Base-by-base conservation (phyloP, 2,113 vertebrate species). In the Lathamus discolor region DNA sequence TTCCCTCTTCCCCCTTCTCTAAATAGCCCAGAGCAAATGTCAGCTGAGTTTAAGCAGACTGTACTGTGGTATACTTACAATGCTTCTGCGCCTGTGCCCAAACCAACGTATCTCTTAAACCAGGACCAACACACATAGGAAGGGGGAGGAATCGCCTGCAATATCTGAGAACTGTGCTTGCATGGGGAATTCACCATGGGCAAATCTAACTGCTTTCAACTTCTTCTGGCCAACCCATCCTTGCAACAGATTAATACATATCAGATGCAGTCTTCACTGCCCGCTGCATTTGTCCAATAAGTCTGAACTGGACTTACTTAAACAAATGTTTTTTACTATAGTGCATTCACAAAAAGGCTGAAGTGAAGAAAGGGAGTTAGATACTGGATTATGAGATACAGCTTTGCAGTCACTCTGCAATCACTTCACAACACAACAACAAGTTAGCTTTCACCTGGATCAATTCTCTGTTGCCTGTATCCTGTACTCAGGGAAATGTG, bases 201-300 rank as follows among this genome's bases (percentile, higher is more conserved):
- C 41, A 57, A 66, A 87, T 59, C 17, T 28, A 55, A 62, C 3
- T n/a, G 31, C 20, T 67, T 83, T 80, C 0, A 1, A n/a, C 25
- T 76, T 76, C 63, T 67, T 90, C 54, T 37, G 54, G 63, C 16
- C n/a, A 66, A 27, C 48, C 10, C 41, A 46, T 9, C 37, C 0
- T 0, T 29, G 52, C 55, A 57, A 43, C 3, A 9, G 63, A 68
- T 29, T 72, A 46, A 17, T 17, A 51, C 1, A 0, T 15, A 29
- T 8, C 67, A 79, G 44, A 39, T 22, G 59, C 1, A 5, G n/a
- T 29, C 74, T 66, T 72, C 25, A 28, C 13, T 72, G 69, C 39
- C 48, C 70, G 22, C 20, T 23, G 35, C 31, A 54, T 83, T 79
- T 66, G 48, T 43, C 54, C 72, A 57, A 3, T 44, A 46, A 78